A percentile compares a stretch with the other conserved stretches of the same genome.
phyloP scores from a whole-genome alignment of 53 echinoderm and acorn worm species.

The Paracentrotus lividus region DNA sequence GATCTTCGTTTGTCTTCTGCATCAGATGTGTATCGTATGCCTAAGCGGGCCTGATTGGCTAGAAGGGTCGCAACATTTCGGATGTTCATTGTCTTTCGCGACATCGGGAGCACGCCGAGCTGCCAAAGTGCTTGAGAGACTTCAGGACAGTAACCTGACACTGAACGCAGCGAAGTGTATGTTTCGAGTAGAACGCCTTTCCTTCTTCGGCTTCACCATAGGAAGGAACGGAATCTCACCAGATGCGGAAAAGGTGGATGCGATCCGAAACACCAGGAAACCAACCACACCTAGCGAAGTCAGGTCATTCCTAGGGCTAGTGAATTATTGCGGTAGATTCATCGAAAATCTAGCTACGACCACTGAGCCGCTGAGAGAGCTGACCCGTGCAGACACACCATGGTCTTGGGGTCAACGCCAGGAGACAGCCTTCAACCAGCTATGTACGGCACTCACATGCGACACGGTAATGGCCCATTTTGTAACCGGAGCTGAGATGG shows the following conservation, averaged over 20 bases:
- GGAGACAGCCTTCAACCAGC: background rate
- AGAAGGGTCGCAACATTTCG: too few relatives aligned
- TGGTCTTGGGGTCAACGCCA: background rate
- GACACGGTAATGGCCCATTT: background rate
- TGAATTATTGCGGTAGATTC: constrained; percentile 66
- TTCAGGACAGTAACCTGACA: constrained; percentile 70
- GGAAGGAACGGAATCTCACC: constrained; percentile 71
- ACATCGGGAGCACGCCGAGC: too few relatives aligned
- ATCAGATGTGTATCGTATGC: too few relatives aligned
- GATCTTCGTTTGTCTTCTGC: too few relatives aligned
- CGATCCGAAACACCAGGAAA: constrained; percentile 18
- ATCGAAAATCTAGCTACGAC: constrained; percentile 63
- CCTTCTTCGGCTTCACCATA: constrained; percentile 69
- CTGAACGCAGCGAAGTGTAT: constrained; percentile 72
- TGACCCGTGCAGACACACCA: constrained; percentile 41
- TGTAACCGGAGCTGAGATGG: too few relatives aligned
- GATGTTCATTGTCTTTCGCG: too few relatives aligned
- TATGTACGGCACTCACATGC: background rate
- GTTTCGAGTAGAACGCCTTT: constrained; percentile 64
- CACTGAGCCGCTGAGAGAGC: constrained; percentile 63
- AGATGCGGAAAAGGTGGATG: too few relatives aligned
- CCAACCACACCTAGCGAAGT: constrained; percentile 51
- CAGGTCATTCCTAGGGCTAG: constrained; percentile 62
- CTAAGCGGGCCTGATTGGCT: too few relatives aligned
- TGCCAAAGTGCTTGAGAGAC: constrained; percentile 54